Evolutionary conservation across 2,797 vertebrate species (phyloP).

Genomic region (Nannoperca obscura): DNA sequence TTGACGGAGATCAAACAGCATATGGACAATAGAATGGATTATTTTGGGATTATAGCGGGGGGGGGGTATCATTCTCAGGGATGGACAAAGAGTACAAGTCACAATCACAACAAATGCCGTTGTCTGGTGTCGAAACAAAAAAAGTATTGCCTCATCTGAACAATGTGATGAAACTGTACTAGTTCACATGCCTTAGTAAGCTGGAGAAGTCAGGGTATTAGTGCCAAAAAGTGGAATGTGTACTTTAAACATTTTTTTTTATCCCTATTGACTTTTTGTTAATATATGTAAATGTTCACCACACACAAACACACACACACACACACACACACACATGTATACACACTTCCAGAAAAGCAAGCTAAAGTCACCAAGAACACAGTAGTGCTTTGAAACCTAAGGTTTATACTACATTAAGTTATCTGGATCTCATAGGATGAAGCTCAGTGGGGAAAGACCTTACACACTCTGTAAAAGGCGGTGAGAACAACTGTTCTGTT

Average conservation of each 20-base stretch:
- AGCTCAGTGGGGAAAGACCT: conserved; percentile 79
- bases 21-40: conserved; percentile 79
- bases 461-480: conserved; percentile 89
- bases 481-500: conserved; percentile 83
- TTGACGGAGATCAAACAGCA: conserved; percentile 89
- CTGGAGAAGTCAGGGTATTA: conserved; percentile 77
- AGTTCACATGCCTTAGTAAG: conserved; percentile 54
- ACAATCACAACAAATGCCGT: conserved; percentile 64
- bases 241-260: conserved; percentile 2
- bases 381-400: conserved; percentile 88
- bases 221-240: conserved; percentile 83
- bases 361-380: conserved; percentile 87
- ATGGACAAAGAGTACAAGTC: conserved; percentile 87
- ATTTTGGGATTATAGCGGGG: conserved; percentile 71
- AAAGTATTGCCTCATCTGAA: conserved; percentile 88
- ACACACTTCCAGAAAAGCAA: conserved; percentile 80
- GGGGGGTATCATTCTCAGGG: conserved; percentile 86
- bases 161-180: conserved; percentile 70
- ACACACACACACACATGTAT: background rate
- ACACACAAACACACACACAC: background rate
- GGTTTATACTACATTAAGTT: conserved; percentile 85
- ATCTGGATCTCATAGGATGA: conserved; percentile 77
- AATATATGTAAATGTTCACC: conserved; percentile 84
- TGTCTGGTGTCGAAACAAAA: conserved; percentile 89
- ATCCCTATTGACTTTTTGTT: conserved; percentile 73